These are phyloP conservation scores for Sapajus apella DNA, from an alignment of 2,113 vertebrate genomes.

Conservation along the genomic window DNA sequence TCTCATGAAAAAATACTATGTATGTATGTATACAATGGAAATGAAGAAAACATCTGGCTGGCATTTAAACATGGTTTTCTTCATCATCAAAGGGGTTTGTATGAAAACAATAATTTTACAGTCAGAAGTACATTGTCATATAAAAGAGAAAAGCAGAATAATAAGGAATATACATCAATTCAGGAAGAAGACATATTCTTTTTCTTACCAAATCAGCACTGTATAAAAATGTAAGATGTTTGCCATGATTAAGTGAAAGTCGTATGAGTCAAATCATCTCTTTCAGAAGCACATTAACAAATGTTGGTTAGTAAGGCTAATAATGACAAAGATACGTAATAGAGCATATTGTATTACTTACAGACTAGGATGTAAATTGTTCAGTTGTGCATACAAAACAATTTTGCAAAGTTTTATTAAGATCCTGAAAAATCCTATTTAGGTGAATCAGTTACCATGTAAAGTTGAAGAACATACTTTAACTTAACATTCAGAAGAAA, in stretches of 20 bases:
- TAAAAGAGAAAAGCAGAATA: conserved; percentile 2
- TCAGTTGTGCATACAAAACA: background rate
- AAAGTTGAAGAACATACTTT: background rate
- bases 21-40: background rate
- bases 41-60: conserved; percentile 3
- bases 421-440: background rate
- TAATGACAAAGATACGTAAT: background rate
- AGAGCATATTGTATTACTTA: background rate
- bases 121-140: conserved; percentile 19
- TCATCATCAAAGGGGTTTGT: conserved; percentile 29
- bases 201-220: background rate
- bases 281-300: background rate
- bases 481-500: conserved; percentile 12
- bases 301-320: background rate
- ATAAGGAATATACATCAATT: conserved; percentile 23
- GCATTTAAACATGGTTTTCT: conserved; percentile 40
- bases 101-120: conserved; percentile 33
- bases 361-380: background rate
- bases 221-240: background rate
- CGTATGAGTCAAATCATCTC: background rate
- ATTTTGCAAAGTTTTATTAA: background rate
- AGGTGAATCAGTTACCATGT: background rate
- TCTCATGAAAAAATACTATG: background rate
- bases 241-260: background rate
- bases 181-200: background rate